Base-by-base conservation (phyloP, 2,888 invertebrate genomes). In the Tipula confusa region DNA sequence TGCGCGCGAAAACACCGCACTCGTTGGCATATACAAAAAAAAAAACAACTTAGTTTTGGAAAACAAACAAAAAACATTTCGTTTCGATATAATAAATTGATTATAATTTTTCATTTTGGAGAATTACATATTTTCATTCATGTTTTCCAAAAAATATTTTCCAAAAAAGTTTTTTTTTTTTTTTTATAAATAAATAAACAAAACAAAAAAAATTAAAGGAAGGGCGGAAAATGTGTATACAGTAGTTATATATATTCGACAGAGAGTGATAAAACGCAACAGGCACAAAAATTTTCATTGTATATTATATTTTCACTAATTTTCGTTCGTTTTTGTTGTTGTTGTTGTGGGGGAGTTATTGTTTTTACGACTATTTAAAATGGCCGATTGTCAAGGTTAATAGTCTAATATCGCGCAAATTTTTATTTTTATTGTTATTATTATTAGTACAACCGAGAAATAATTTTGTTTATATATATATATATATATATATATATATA, bases 341-440 rank as follows among this genome's bases (percentile, higher is more conserved):
- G 5, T 83, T 83, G 81, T 82, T 83, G 84, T 84, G 84, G 84
- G 84, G 84, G 83, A 84, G 84, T 85, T 85, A 85, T 84, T 84
- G 84, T 84, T 85, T 85, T 85, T 84, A 85, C 84, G 84, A 84
- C 85, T 84, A 83, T 84, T 83, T 85, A 85, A 85, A 85, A 85
- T 85, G 85, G 85, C 84, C 85, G 85, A 85, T 83, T 89, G 89
- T 89, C 89, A 89, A 89, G 89, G 89, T 89, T 89, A 89, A 89
- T 89, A 89, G 88, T 89, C 89, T 83, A 83, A 83, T 33, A 33
- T 33, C 82, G 82, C 83, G 83, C 48, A 83, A 15, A 48, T 83
- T 83, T 83, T 64, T 64, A 15, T 64, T 64, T 7, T 80, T 80
- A 29, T 80, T 64, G 64, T 64, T 64, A 64, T 64, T 64, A 64